These are phyloP conservation scores for Muscicapa adusta DNA, from an alignment of 2,113 vertebrate species.

Conservation along the genomic window DNA sequence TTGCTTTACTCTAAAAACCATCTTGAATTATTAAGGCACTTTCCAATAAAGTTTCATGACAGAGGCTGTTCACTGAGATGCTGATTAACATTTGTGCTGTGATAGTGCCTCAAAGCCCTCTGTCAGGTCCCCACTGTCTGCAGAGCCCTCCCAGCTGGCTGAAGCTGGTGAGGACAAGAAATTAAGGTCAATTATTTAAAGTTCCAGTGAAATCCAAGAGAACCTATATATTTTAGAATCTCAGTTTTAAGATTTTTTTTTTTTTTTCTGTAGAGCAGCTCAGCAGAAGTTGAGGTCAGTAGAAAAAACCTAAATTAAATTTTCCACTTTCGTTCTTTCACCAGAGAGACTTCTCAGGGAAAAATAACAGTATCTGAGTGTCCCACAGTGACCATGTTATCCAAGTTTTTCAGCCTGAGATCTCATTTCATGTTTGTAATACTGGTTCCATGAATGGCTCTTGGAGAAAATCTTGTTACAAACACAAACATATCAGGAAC, in stretches of 20 bases:
- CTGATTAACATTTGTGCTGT: background rate
- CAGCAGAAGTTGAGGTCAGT: background rate
- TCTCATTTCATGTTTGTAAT: background rate
- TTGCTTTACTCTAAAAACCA: background rate
- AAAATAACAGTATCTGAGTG: background rate
- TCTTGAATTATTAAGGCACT: background rate
- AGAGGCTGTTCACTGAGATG: background rate
- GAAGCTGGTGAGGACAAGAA: background rate
- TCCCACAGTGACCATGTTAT: background rate
- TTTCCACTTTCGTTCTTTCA: conserved; percentile 7
- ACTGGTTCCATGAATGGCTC: background rate
- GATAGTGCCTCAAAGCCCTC: background rate
- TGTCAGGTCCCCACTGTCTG: background rate
- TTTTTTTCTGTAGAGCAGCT: background rate
- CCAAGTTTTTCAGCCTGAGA: background rate
- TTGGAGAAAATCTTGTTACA: background rate
- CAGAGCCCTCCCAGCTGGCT: background rate
- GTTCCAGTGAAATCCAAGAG: background rate
- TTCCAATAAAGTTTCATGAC: background rate
- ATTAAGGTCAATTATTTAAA: background rate
- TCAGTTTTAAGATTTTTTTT: background rate
- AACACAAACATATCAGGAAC: background rate
- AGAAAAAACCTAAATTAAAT: background rate
- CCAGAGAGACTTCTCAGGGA: background rate
- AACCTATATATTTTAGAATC: background rate